phyloP scores from a whole-genome alignment of 2,888 invertebrate genomes.

The Cerastoderma edule region DNA sequence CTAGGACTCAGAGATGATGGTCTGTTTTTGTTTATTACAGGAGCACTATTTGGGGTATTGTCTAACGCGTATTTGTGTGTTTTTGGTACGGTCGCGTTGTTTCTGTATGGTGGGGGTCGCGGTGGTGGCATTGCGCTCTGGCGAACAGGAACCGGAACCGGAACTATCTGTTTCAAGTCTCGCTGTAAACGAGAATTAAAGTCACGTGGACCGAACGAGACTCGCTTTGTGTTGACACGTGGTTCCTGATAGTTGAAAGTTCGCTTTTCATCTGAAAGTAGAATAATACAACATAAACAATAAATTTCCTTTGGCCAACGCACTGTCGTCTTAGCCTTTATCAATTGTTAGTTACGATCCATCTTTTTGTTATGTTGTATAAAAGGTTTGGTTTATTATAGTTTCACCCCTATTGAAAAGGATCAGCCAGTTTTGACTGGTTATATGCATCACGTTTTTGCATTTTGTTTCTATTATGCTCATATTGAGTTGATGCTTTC shows the following conservation, averaged over 20 bases:
- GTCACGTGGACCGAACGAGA: slow-evolving; percentile 21
- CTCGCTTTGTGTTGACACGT: slow-evolving; percentile 12
- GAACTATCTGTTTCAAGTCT: background rate
- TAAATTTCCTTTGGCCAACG: too few relatives aligned
- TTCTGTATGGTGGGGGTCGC: slow-evolving; percentile 11
- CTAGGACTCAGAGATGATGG: slow-evolving; percentile 17
- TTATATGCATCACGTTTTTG: too few relatives aligned
- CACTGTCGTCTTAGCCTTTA: too few relatives aligned
- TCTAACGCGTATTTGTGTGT: background rate
- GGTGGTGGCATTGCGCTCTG: slow-evolving; percentile 10
- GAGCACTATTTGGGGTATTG: background rate
- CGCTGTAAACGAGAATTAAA: slow-evolving; percentile 4
- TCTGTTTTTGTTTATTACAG: background rate
- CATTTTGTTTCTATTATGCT: too few relatives aligned
- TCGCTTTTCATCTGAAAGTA: slow-evolving; percentile 44
- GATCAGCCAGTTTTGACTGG: too few relatives aligned
- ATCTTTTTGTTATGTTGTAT: too few relatives aligned
- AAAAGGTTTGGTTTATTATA: too few relatives aligned
- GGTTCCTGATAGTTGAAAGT: slow-evolving; percentile 47
- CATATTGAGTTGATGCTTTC: too few relatives aligned
- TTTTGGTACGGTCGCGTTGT: background rate
- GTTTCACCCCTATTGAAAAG: too few relatives aligned
- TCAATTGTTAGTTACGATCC: too few relatives aligned
- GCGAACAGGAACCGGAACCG: background rate
- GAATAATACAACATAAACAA: too few relatives aligned